A percentile compares a stretch with the other conserved stretches of the same genome.
Conservation (phyloP, 2,797 vertebrate genomes). For the Sardinella longiceps region DNA sequence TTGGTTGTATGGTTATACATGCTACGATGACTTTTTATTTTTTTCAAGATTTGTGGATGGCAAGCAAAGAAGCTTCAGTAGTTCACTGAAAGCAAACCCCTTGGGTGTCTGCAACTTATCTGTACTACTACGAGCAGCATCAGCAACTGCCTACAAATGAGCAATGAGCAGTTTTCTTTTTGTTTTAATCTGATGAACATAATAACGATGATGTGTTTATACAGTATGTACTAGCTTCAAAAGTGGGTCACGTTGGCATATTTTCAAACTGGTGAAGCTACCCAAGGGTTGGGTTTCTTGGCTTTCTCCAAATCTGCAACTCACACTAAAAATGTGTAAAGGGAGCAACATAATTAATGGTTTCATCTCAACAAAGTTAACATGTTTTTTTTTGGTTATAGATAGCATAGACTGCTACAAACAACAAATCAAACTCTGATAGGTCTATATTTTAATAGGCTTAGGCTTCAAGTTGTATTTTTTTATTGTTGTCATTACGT, state of each 20-base stretch:
- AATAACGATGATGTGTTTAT: background rate
- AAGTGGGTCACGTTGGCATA: background rate
- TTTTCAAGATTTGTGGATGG: background rate
- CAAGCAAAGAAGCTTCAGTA: background rate
- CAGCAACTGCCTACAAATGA: background rate
- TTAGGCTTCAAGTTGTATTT: too few relatives aligned
- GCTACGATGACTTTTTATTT: background rate
- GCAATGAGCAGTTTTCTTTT: background rate
- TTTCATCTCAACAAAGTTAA: background rate
- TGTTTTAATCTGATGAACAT: background rate
- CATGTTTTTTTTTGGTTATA: background rate
- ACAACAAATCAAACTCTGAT: too few relatives aligned
- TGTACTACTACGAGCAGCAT: background rate
- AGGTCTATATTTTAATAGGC: too few relatives aligned
- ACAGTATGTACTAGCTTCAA: background rate
- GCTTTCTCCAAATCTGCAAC: background rate
- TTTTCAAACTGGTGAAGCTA: background rate
- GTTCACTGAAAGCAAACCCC: slow-evolving; percentile 4
- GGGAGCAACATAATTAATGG: background rate
- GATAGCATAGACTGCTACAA: too few relatives aligned
- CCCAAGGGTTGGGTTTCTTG: background rate
- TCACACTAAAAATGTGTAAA: background rate
- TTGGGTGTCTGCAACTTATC: background rate
- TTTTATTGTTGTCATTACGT: too few relatives aligned
- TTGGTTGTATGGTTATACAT: background rate